Base-by-base conservation (phyloP, 2,888 invertebrate species). In the Epirrhoe tristata region DNA sequence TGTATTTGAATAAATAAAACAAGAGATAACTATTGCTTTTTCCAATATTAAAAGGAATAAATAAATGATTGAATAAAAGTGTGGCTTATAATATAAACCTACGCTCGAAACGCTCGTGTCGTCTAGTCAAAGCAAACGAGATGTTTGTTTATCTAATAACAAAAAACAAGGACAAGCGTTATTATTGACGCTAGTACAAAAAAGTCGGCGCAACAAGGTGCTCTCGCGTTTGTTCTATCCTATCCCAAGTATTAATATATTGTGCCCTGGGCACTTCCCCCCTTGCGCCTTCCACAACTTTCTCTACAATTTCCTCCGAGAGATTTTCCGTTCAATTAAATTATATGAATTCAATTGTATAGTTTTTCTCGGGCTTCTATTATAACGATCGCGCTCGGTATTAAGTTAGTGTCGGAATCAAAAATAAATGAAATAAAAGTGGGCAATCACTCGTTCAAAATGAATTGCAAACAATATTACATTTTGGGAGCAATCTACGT, bases 401-500 rank as follows among this genome's bases (percentile, higher is more conserved):
- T 88, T 84, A 83, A 85, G 84, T 91, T 87, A 86, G 85, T 83
- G 85, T 86, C 82, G 81, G 78, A 80, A 85, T 83, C 79, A 82
- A 86, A 88, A 86, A 86, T 84, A 86, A 87, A 87, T 83, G 81
- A 74, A 85, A 88, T 85, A 87, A 91, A 90, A 89, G 83, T 90
- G 90, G 85, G 81, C 90, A 90, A 92, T 91, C 82, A 88, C 84
- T 81, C 87, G 91, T 89, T 86, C 83, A 87, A 89, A 91, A 92
- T 91, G 90, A 91, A 91, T 92, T 87, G 90, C 91, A 91, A 92
- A 92, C 92, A 92, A 90, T 91, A 90, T 91, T 91, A 92, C 91
- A 89, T 91, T 91, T 92, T 91, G 89, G 90, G 88, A 88, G 88
- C 92, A 91, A 93, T 93, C 91, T 91, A 93, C 91, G 92, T 90